phyloP scores from a whole-genome alignment of 2,888 invertebrate species.

The Dendrolimus houi region DNA sequence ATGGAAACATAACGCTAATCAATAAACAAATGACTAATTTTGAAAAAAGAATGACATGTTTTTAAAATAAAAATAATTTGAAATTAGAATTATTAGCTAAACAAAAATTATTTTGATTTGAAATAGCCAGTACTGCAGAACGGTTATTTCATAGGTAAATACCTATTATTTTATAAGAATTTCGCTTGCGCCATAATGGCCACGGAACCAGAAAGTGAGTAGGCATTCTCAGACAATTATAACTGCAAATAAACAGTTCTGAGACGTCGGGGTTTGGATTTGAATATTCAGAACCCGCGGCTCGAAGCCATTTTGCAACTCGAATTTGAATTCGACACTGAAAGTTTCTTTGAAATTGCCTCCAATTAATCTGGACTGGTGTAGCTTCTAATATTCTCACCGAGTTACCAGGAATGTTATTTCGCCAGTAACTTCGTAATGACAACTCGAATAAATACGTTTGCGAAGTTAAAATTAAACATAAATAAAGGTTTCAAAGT shows the following conservation, averaged over 20 bases:
- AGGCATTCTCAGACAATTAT: slow-evolving; percentile 15
- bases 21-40: too few relatives aligned
- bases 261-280: slow-evolving; percentile 8
- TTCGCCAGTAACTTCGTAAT: slow-evolving; percentile 3
- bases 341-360: slow-evolving; percentile 21
- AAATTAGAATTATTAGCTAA: too few relatives aligned
- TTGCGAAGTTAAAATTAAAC: neutral
- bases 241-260: slow-evolving; percentile 19
- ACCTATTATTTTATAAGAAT: too few relatives aligned
- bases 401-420: slow-evolving; percentile 8
- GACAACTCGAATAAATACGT: neutral
- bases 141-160: too few relatives aligned
- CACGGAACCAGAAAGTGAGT: slow-evolving; percentile 1
- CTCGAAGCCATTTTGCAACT: slow-evolving; percentile 21
- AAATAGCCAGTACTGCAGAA: too few relatives aligned
- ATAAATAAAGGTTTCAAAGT: too few relatives aligned
- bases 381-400: slow-evolving; percentile 16
- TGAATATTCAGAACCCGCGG: slow-evolving; percentile 28
- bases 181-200: too few relatives aligned
- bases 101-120: too few relatives aligned
- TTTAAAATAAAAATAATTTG: too few relatives aligned
- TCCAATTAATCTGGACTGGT: slow-evolving; percentile 18
- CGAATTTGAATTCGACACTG: slow-evolving; percentile 23
- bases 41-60: too few relatives aligned
- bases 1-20: too few relatives aligned